Conservation (phyloP, 1,140 invertebrate genomes). For the Chironomus tepperi region DNA sequence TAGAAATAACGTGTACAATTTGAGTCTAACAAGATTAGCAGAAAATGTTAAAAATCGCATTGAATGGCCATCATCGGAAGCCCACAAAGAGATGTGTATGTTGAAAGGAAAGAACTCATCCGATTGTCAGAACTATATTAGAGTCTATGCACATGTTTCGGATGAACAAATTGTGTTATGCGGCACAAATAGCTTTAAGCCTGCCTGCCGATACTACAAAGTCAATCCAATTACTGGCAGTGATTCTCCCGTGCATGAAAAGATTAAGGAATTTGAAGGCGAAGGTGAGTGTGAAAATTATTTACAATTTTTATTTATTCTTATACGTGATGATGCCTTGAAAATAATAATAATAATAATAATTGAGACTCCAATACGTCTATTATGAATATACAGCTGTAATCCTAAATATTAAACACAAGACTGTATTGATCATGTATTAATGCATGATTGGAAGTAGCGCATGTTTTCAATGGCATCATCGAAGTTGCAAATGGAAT, state of each 20-base stretch:
- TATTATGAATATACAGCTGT: too few species aligned
- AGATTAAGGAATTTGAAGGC: constrained; percentile 62
- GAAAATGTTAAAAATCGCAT: constrained; percentile 59
- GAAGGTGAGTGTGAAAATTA: constrained; percentile 38
- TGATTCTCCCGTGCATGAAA: constrained; percentile 30
- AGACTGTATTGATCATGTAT: too few species aligned
- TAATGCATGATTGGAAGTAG: too few species aligned
- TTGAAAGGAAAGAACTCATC: constrained; percentile 81
- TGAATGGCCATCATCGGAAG: constrained; percentile 73
- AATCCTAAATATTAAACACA: too few species aligned
- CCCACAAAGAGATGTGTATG: constrained; percentile 73
- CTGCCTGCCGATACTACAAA: constrained; percentile 60
- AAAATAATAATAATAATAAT: too few species aligned
- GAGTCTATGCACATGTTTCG: constrained; percentile 60
- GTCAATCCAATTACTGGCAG: not conserved
- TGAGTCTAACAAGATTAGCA: constrained; percentile 60
- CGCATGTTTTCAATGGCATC: too few species aligned
- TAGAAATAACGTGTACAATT: constrained; percentile 73
- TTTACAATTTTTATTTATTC: too few species aligned
- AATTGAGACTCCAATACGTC: too few species aligned
- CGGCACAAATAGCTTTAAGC: constrained; percentile 95
- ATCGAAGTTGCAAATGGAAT: too few species aligned
- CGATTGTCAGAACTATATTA: constrained; percentile 94
- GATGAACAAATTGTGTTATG: constrained; percentile 77
- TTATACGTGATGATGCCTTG: too few species aligned